These are phyloP conservation scores for Amblyjoppa proteus DNA, from an alignment of 2,888 invertebrate genomes.

Conservation along the genomic window DNA sequence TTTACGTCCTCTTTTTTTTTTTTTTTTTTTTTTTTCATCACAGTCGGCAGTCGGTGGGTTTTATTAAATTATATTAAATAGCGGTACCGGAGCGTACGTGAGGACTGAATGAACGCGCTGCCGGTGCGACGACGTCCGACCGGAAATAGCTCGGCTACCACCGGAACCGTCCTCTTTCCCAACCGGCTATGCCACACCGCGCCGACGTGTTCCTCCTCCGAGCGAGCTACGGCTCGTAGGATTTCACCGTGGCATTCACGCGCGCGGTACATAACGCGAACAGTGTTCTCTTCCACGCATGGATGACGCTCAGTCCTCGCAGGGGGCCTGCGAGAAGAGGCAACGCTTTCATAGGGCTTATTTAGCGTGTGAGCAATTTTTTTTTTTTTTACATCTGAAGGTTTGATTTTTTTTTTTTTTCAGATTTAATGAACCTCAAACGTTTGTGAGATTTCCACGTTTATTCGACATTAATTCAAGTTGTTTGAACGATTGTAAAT, in stretches of 20 bases:
- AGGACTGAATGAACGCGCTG: constrained; percentile 11
- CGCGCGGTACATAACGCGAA: constrained; percentile 11
- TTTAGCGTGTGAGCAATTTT: neutral
- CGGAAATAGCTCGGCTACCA: constrained; percentile 75
- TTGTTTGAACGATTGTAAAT: no score
- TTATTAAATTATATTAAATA: constrained; percentile 21
- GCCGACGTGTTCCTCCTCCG: constrained; percentile 38
- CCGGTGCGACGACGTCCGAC: constrained; percentile 68
- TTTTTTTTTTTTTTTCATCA: constrained; percentile 3
- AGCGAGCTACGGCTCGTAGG: constrained; percentile 8
- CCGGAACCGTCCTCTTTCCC: constrained; percentile 78
- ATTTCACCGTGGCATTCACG: constrained; percentile 54
- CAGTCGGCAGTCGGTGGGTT: neutral
- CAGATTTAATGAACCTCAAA: no score
- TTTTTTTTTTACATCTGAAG: no score
- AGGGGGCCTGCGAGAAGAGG: constrained; percentile 14
- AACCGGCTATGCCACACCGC: constrained; percentile 52
- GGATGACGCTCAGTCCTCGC: constrained; percentile 52
- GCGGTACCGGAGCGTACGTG: constrained; percentile 34
- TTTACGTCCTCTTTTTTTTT: neutral
- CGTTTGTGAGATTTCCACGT: no score
- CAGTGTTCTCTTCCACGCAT: constrained; percentile 60
- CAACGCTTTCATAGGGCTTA: neutral
- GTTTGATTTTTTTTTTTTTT: no score
- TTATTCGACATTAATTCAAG: no score